Base-by-base conservation (phyloP, 2,797 vertebrate species). In the Hyperoplus immaculatus region DNA sequence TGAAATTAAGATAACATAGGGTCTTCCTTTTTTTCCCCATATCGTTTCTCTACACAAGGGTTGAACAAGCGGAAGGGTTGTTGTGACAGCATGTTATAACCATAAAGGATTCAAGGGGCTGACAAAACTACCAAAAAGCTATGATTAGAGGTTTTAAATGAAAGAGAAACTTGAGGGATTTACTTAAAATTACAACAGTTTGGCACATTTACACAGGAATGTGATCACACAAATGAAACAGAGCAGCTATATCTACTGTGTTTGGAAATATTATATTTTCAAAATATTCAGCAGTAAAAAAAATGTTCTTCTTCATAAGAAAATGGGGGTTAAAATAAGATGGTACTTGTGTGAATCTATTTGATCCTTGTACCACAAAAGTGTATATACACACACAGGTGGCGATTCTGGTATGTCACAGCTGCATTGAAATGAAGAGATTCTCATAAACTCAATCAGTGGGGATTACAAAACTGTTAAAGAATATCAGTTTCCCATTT, bases 71-170 rank as follows among this genome's bases (percentile, higher is more conserved):
- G 51, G 42, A 57, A 29, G n/a, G 18, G 49, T 61, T 76, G 18
- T 63, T 49, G 11, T 69, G 74, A 77, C 45, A 57, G 58, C 38
- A 36, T 69, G 13, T 45, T 38, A 63, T 43, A 43, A 45, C 4
- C 7, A 53, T 18, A n/a, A 38, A 50, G 16, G 12, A 41, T 61
- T 68, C 29, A 55, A 60, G 29, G 0, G 42, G 42, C 61, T 36
- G 38, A 18, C 50, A 49, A 56, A 56, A 29, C 50, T 38, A 4
- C 41, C 9, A 29, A 56, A 6, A n/a, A 16, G 55, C 13, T 16
- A 47, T 36, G 29, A 61, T 55, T 53, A 36, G 46, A 42, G 8
- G 12, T n/a, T 46, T 45, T 14, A 14, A 38, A 69, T 49, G 29
- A 16, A 56, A 36, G 38, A 18, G 4, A 60, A 39, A 49, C n/a